A percentile compares a stretch with the other conserved stretches of the same genome.
Evolutionary conservation across 2,888 invertebrate species (phyloP).

Genomic region (Luperina nickerlii): DNA sequence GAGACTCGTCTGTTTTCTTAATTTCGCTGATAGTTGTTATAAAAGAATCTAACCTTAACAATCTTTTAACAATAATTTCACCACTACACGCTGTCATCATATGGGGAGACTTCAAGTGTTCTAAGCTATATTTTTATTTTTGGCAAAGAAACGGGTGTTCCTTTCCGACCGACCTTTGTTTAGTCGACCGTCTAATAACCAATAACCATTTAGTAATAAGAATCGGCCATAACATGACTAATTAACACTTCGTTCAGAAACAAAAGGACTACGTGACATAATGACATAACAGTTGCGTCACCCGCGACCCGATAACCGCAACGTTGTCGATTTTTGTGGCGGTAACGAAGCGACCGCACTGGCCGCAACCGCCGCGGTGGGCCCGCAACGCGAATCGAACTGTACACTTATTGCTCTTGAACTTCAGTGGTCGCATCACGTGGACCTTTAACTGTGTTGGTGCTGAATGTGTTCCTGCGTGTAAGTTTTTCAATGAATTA

Average conservation of each 20-base stretch:
- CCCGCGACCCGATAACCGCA: slow-evolving; percentile 73
- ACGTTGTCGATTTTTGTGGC: slow-evolving; percentile 74
- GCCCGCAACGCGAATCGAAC: slow-evolving; percentile 31
- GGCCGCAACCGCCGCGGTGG: slow-evolving; percentile 24
- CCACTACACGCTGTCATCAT: too few species aligned
- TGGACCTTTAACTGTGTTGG: slow-evolving; percentile 1
- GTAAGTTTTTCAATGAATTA: neutral
- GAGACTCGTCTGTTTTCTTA: neutral
- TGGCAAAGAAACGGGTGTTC: neutral
- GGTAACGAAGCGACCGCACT: slow-evolving; percentile 56
- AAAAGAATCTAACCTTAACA: neutral
- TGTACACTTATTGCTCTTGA: slow-evolving; percentile 33
- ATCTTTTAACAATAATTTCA: too few species aligned
- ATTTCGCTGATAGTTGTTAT: neutral
- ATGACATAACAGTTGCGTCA: slow-evolving; percentile 67
- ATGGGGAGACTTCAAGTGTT: neutral
- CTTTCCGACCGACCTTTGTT: neutral
- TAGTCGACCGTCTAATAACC: neutral
- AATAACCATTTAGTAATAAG: neutral
- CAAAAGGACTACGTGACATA: slow-evolving; percentile 73
- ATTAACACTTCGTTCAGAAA: slow-evolving; percentile 47
- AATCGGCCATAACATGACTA: slow-evolving; percentile 20
- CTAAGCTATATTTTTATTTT: too few species aligned
- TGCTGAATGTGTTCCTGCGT: too few species aligned
- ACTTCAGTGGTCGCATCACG: slow-evolving; percentile 35